These are phyloP conservation scores for Schizotus pectinicornis DNA, from an alignment of 2,888 invertebrate genomes.

Conservation along the genomic window DNA sequence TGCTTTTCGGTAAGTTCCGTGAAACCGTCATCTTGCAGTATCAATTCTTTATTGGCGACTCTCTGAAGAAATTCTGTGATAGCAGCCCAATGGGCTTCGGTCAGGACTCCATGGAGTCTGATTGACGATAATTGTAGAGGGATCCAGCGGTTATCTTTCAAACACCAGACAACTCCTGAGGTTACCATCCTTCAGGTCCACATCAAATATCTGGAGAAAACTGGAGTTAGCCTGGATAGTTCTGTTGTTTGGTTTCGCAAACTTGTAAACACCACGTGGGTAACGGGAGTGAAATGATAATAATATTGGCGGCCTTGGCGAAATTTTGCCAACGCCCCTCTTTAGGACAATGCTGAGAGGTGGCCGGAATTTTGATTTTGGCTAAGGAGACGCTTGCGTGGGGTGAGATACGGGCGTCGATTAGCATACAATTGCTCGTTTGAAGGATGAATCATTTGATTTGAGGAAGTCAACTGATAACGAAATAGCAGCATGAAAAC, in stretches of 20 bases:
- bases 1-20: constrained; percentile 56
- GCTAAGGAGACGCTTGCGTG: constrained; percentile 2
- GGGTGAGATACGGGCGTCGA: neutral
- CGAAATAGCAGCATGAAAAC: too few relatives aligned
- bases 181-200: constrained; percentile 63
- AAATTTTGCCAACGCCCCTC: constrained; percentile 3
- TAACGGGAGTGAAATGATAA: constrained; percentile 10
- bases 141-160: constrained; percentile 71
- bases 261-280: neutral
- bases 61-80: constrained; percentile 70
- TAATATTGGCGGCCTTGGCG: constrained; percentile 4
- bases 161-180: constrained; percentile 72
- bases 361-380: too few relatives aligned
- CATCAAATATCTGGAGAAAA: too few relatives aligned
- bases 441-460: too few relatives aligned
- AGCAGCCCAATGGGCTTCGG: constrained; percentile 70
- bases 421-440: too few relatives aligned
- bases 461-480: too few relatives aligned
- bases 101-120: constrained; percentile 69
- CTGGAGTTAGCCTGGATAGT: too few relatives aligned
- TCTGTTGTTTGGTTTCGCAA: neutral
- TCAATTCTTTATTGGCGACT: constrained; percentile 69
- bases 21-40: constrained; percentile 61
- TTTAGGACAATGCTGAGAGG: neutral
- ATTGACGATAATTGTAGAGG: constrained; percentile 72